A percentile compares a stretch with the other conserved stretches of the same genome.
These are phyloP conservation scores for Pluvianellus socialis DNA, from an alignment of 2,113 vertebrate species.

Conservation along the genomic window DNA sequence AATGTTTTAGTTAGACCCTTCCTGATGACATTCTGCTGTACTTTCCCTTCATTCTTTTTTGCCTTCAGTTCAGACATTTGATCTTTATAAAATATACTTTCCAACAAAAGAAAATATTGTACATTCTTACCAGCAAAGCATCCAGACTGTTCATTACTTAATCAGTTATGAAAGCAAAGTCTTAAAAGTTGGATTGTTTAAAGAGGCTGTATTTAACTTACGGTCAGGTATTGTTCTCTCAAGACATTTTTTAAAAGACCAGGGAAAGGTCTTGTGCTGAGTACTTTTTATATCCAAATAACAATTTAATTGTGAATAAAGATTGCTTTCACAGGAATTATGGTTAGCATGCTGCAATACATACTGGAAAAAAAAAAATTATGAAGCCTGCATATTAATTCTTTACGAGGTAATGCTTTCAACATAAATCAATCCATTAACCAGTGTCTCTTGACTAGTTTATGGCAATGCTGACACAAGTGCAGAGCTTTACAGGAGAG, in stretches of 20 bases:
- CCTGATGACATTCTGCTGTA: constrained; percentile 4
- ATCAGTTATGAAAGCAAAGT: constrained; percentile 43
- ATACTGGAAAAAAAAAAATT: neutral
- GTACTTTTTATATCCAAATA: neutral
- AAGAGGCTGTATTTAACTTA: neutral
- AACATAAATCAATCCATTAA: neutral
- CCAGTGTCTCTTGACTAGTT: neutral
- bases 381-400: neutral
- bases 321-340: neutral
- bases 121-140: neutral
- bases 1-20: constrained; percentile 1
- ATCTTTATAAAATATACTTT: constrained; percentile 59
- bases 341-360: neutral
- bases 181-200: constrained; percentile 3
- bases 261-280: neutral
- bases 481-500: neutral
- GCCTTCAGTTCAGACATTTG: constrained; percentile 15
- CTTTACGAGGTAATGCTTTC: neutral
- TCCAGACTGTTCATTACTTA: constrained; percentile 39
- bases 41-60: neutral
- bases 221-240: neutral
- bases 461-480: neutral
- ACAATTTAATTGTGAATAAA: neutral
- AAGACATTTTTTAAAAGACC: neutral
- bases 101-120: constrained; percentile 55